Conservation (phyloP, 2,888 invertebrate genomes). For the Helleia helle region DNA sequence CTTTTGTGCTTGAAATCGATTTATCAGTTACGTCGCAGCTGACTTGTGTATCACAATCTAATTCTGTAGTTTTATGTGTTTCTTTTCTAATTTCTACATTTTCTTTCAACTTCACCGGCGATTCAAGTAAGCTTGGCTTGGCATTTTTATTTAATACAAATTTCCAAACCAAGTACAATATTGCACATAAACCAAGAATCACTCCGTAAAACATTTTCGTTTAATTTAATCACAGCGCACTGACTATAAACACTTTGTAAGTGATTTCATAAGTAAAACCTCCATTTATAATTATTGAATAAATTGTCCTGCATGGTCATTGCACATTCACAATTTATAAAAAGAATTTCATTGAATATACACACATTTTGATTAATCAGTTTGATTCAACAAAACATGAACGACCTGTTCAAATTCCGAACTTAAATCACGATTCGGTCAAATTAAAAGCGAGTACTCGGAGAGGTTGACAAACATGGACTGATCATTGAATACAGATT, state of each 20-base stretch:
- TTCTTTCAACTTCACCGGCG: slow-evolving; percentile 12
- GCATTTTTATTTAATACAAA: slow-evolving; percentile 31
- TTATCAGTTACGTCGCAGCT: not conserved
- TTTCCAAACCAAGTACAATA: slow-evolving; percentile 52
- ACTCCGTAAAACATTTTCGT: slow-evolving; percentile 56
- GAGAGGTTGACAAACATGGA: slow-evolving; percentile 35
- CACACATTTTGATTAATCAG: too few relatives aligned
- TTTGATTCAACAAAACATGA: too few relatives aligned
- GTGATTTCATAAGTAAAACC: slow-evolving; percentile 25
- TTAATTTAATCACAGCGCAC: slow-evolving; percentile 44
- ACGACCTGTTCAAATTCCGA: too few relatives aligned
- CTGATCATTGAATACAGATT: slow-evolving; percentile 34
- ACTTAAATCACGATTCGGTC: slow-evolving; percentile 12
- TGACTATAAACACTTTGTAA: slow-evolving; percentile 38
- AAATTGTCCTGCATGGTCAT: slow-evolving; percentile 21
- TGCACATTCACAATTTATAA: not conserved
- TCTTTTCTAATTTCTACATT: not conserved
- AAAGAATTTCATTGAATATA: too few relatives aligned
- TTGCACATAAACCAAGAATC: slow-evolving; percentile 46
- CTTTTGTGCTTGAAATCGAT: not conserved
- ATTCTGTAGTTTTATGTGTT: not conserved
- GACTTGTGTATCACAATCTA: not conserved
- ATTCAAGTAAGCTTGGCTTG: slow-evolving; percentile 9
- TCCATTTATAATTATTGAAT: slow-evolving; percentile 43
- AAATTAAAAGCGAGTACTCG: slow-evolving; percentile 31